Evolutionary conservation across 2,888 invertebrate species (phyloP), one percentile per base, ranked within the genome.

Genomic region (Colletes collaris): DNA sequence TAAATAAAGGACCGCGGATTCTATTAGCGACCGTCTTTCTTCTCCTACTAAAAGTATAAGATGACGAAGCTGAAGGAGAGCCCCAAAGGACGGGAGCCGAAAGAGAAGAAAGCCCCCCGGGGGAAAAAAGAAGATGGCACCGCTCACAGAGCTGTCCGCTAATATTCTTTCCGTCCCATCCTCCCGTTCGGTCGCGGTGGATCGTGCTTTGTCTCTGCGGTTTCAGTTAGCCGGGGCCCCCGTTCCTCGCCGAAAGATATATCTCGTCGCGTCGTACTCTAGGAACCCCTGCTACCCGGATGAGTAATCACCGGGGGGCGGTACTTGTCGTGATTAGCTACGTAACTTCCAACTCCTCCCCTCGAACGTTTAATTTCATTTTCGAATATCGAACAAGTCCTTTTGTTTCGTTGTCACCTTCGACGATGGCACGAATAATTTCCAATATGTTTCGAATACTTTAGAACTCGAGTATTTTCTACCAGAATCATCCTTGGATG

Each of bases 1-100:
- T 85, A 90, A 91, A 91, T 89, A 89, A 89, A 90, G 87, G 87
- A 82, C 81, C 84, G 82, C 85, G 86, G 82, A 89, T 90, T 90
- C 91, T 90, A 91, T 91, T 91, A 91, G 89, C 87, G 85, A 80
- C 67, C 72, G 73, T 83, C 75, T 86, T 73, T 69, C 75, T 77
- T 76, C 75, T 67, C 63, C 70, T 72, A 70, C 78, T 65, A 19
- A 62, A 82, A 76, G 73, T 72, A 77, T 67, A 76, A 76, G 76
- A 84, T 78, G 79, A 82, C 82, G 81, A 76, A 49, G 76, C 56
- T 16, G 81, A 73, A 62, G 72, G 27, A 37, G 64, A 66, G n/a
- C 70, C 55, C 70, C 50, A 72, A 44, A 68, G 72, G 63, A 46
- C 58, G 75, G 16, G 35, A 50, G 65, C 37, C 64, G 64, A 52